Evolutionary conservation across 2,113 vertebrate species (phyloP).

Genomic region (Tachysurus vachellii): DNA sequence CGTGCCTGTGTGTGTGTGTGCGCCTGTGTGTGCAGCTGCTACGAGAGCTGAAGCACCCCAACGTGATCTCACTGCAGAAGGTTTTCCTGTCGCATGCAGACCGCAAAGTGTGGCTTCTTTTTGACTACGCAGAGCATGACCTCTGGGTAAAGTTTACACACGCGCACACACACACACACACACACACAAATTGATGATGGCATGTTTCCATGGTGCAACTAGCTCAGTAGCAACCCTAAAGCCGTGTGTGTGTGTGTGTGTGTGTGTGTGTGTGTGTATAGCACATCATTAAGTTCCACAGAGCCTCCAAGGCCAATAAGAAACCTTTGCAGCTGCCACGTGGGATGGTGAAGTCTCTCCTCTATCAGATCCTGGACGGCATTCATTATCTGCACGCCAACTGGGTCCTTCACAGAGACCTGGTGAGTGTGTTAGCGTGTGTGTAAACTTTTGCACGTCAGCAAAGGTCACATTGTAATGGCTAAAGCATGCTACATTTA

Average conservation of each 20-base stretch:
- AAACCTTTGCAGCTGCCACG: conserved; percentile 98
- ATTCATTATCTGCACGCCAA: conserved; percentile 99
- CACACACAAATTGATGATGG: neutral
- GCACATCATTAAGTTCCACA: conserved; percentile 99
- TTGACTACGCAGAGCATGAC: conserved; percentile 98
- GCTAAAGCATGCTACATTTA: no score
- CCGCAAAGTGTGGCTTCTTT: conserved; percentile 99
- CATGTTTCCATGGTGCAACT: neutral
- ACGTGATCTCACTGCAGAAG: conserved; percentile 99
- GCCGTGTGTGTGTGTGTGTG: conserved; percentile 7
- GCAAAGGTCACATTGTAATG: no score
- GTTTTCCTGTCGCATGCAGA: conserved; percentile 98
- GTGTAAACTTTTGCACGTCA: neutral
- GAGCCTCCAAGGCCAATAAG: conserved; percentile 99
- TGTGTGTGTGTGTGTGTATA: conserved; percentile 69
- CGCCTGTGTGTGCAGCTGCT: conserved; percentile 80
- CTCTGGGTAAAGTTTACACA: conserved; percentile 86
- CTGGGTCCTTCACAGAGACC: conserved; percentile 99
- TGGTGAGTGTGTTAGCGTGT: conserved; percentile 81
- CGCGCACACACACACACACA: neutral
- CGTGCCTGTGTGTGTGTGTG: conserved; percentile 10
- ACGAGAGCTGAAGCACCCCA: conserved; percentile 96
- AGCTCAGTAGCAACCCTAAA: neutral
- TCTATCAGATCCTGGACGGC: conserved; percentile 99
- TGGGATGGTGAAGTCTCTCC: conserved; percentile 98